Conservation (phyloP, 2,888 invertebrate genomes). For the Chirona hameri region DNA sequence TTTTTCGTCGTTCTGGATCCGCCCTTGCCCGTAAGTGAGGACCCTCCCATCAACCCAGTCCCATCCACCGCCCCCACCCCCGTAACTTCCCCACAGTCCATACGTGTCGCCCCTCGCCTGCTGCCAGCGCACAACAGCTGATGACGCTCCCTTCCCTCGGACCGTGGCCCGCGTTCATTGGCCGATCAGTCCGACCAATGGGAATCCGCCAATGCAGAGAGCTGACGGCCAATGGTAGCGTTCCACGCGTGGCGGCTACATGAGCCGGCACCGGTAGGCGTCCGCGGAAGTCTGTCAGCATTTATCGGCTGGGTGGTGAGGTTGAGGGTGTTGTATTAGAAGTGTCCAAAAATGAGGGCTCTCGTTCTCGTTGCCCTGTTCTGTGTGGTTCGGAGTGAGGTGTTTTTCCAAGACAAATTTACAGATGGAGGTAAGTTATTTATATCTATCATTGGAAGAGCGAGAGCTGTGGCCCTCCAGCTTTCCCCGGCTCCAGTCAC, state of each 20-base stretch:
- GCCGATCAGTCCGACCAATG: background rate
- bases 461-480: no score
- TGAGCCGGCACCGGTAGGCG: background rate
- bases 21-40: no score
- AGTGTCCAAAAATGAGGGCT: background rate
- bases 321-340: background rate
- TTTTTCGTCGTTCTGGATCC: no score
- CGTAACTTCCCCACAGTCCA: no score
- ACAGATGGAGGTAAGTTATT: constrained; percentile 64
- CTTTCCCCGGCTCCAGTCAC: no score
- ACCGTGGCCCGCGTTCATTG: constrained; percentile 23
- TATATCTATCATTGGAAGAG: constrained; percentile 34
- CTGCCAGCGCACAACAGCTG: background rate
- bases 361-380: background rate
- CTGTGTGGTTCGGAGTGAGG: constrained; percentile 59
- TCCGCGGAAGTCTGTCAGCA: background rate
- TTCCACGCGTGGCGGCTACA: background rate
- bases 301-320: background rate
- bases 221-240: background rate
- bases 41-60: no score
- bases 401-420: constrained; percentile 77
- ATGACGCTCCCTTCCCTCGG: background rate
- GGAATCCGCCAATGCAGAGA: background rate
- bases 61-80: no score
- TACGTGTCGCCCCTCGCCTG: no score